Evolutionary conservation across 35 echinoderm and acorn worm genomes (phyloP), one percentile per base, ranked within the genome.

Genomic region (Apostichopus japonicus): DNA sequence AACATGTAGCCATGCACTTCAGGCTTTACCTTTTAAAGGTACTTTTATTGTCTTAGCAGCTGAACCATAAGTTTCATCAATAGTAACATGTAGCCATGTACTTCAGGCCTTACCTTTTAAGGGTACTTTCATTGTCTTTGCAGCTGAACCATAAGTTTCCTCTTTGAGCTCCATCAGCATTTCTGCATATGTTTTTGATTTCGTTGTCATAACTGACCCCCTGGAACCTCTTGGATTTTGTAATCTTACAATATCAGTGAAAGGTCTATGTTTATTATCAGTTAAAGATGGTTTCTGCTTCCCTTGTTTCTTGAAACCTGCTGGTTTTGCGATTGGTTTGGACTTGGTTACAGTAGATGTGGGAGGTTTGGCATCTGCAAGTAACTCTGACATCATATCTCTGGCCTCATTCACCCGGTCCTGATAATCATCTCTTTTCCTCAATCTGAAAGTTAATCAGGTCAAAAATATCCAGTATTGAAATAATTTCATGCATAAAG

Each of bases 131-230:
- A 44, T 63, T 15, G 86, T 10, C 10, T 65, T 63, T 10, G 7
- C 6, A 9, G 52, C 17, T 54, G 54, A 44, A 63, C 78, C 91
- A 15, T 63, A 63, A 1, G 93, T 84, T 70, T 94, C 90, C 16
- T 58, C 86, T 72, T 99, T 93, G 82, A 99, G 77, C 63, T 99
- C 95, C 55, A 83, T 65, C 72, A 99, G 86, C 93, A 94, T 96
- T 23, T 99, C 97, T 19, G 93, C 83, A 54, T 99, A 96, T 5
- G 95, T 96, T 87, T 99, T 99, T 24, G 77, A 79, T 77, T 87
- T 94, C 89, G 87, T 94, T 81, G 93, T 91, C 13, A 88, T 51
- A 61, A 16, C 58, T 54, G 86, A 55, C 15, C 82, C 19, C 79
- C 94, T 92, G 14, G 96, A 94, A 10, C 84, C 90, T 73, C 87